Evolutionary conservation across 2,797 vertebrate genomes (phyloP).

Genomic region (Rhyacichthys aspro): DNA sequence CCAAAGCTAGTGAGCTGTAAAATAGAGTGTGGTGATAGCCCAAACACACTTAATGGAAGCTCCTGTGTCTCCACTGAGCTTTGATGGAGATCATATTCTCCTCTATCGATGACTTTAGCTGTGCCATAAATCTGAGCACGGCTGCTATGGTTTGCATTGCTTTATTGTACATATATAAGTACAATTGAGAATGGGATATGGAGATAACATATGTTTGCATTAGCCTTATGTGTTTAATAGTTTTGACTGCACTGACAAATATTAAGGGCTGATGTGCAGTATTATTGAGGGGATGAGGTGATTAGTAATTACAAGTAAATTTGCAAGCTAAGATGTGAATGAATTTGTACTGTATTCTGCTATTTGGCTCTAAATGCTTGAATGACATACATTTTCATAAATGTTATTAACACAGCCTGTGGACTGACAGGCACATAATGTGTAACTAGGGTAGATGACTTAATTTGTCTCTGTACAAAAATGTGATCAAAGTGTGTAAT

Average conservation of each 20-base stretch:
- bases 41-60: conserved; percentile 60
- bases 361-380: too few species aligned
- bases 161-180: conserved; percentile 22
- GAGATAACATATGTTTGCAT: conserved; percentile 6
- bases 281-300: too few species aligned
- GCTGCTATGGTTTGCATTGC: conserved; percentile 34
- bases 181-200: conserved; percentile 5
- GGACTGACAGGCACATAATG: too few species aligned
- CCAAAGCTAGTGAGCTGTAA: conserved; percentile 80
- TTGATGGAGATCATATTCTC: conserved; percentile 67
- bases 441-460: too few species aligned
- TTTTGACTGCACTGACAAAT: too few species aligned
- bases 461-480: not conserved
- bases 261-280: too few species aligned
- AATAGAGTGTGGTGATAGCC: conserved; percentile 76
- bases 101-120: conserved; percentile 63
- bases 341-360: too few species aligned
- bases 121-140: conserved; percentile 32
- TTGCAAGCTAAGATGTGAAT: too few species aligned
- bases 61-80: conserved; percentile 61
- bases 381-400: too few species aligned
- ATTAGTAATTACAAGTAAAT: too few species aligned
- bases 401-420: too few species aligned
- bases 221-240: not conserved
- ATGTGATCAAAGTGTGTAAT: conserved; percentile 12